A percentile compares a stretch with the other conserved stretches of the same genome.
These are phyloP conservation scores for rat (Rattus norvegicus) DNA, from an alignment of 2,113 vertebrate species.

Conservation along the genomic window DNA sequence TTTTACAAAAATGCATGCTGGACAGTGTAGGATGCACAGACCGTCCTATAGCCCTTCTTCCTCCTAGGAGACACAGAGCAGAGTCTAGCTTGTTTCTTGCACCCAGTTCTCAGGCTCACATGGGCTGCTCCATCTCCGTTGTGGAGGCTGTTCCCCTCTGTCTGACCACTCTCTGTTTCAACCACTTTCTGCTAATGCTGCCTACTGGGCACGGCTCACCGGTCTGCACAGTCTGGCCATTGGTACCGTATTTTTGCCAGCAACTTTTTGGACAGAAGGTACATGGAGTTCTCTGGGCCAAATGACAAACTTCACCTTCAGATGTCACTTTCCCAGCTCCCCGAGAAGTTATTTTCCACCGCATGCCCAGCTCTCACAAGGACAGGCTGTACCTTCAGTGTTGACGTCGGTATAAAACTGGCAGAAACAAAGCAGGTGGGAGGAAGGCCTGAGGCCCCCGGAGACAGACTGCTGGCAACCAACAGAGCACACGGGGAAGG, in stretches of 20 bases:
- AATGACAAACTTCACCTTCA: neutral
- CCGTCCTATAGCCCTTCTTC: accelerated
- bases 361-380: neutral
- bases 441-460: neutral
- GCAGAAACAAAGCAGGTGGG: neutral
- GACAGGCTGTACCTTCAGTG: neutral
- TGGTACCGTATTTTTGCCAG: neutral
- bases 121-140: no score
- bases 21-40: neutral
- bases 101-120: neutral
- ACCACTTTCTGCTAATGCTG: neutral
- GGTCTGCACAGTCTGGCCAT: neutral
- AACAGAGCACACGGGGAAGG: neutral
- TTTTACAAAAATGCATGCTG: neutral
- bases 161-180: neutral
- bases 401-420: neutral
- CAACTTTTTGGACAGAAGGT: neutral
- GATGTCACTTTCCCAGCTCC: neutral
- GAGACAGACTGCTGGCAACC: neutral
- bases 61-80: neutral
- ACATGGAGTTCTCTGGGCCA: neutral
- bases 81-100: neutral
- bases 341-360: neutral
- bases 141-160: neutral
- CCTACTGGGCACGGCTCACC: accelerated